Conservation (phyloP, 2,888 invertebrate genomes). For the Marronus borbonicus region DNA sequence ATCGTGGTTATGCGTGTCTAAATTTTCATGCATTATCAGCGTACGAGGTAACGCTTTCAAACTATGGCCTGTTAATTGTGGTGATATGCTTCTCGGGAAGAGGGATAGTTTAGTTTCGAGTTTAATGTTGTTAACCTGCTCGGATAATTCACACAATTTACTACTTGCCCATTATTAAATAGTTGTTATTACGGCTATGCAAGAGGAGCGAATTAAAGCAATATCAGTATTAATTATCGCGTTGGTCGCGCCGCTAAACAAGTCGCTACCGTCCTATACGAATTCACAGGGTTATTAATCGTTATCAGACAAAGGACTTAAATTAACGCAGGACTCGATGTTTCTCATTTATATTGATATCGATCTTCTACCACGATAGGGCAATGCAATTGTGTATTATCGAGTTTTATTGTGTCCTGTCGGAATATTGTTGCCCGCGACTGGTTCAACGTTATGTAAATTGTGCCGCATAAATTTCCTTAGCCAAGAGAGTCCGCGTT, state of each 20-base stretch:
- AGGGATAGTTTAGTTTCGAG: neutral
- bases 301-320: slow-evolving; percentile 43
- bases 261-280: slow-evolving; percentile 37
- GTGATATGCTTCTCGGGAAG: neutral
- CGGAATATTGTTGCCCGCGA: slow-evolving; percentile 7
- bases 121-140: slow-evolving; percentile 5
- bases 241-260: slow-evolving; percentile 41
- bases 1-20: neutral
- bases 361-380: neutral
- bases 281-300: slow-evolving; percentile 25
- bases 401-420: slow-evolving; percentile 15
- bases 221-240: slow-evolving; percentile 44
- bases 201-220: slow-evolving; percentile 22
- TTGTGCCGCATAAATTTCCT: neutral
- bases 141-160: slow-evolving; percentile 8
- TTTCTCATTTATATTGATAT: slow-evolving; percentile 36
- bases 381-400: slow-evolving; percentile 3
- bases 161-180: slow-evolving; percentile 33
- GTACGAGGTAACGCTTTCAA: neutral
- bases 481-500: neutral
- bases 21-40: neutral
- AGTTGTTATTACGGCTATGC: slow-evolving; percentile 23
- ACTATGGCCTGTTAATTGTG: slow-evolving; percentile 12
- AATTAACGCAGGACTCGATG: slow-evolving; percentile 31
- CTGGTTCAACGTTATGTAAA: neutral